Evolutionary conservation across 2,888 invertebrate genomes (phyloP), one percentile per base, ranked within the genome.

Genomic region (Drosophila hamatofila): DNA sequence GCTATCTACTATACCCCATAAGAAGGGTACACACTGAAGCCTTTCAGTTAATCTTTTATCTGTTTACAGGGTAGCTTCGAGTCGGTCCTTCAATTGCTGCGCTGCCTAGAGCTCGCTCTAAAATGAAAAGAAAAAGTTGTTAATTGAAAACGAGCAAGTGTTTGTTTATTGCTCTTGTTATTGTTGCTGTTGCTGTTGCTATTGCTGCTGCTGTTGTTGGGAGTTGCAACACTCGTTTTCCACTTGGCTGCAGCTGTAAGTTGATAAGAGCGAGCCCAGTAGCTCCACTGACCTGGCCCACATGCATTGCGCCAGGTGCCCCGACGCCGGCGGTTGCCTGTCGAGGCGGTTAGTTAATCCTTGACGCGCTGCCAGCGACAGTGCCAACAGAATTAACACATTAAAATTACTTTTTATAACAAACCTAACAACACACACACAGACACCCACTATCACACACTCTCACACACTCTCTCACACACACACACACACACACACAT

Each of bases 371-470:
- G 71, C 71, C 66, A 74, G 58, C 80, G 81, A 75, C 82, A 82
- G 70, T 64, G 49, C 81, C 80, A 72, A 81, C 82, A 76, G 82
- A 83, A 86, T 86, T 83, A 86, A 86, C 86, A 88, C 88, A 86
- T 86, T 88, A 86, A 86, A 86, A 88, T 86, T 86, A 83, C 80
- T 80, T 83, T 82, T 86, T 86, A 86, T 74, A 78, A 74, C 83
- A 82, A 72, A 67, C 49, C 72, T 75, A 78, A 33, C 58, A 55
- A 61, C 61, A 21, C 55, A 57, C 52, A 44, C 48, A 33, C 58
- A 46, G 51, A 52, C 60, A 58, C 55, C 25, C 58, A 44, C 12
- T 6, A 48, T n/a, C 41, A 46, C 49, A 16, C 44, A 30, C 57
- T 66, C 60, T 23, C 33, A 30, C 30, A 12, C 33, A 27, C 27